Conservation (phyloP, 2,113 vertebrate genomes). For the Lampris megalopsis region DNA sequence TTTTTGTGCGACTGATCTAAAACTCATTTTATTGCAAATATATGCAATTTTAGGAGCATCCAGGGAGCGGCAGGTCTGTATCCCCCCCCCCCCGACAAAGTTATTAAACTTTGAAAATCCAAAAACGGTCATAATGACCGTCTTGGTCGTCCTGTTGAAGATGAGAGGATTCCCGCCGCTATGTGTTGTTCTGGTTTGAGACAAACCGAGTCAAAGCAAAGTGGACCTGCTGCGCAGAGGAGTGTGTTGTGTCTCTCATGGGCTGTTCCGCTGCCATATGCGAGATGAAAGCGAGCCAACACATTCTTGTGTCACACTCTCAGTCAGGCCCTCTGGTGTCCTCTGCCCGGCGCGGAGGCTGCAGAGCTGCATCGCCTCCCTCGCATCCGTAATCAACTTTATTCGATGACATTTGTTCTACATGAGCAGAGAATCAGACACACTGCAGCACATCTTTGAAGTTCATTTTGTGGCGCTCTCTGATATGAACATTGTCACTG, state of each 20-base stretch:
- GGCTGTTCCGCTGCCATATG: conserved; percentile 8
- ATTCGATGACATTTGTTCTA: conserved; percentile 42
- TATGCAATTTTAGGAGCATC: too few relatives aligned
- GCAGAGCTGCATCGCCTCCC: conserved; percentile 25
- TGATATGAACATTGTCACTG: conserved; percentile 42
- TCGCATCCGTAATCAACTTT: conserved; percentile 52
- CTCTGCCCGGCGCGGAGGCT: conserved; percentile 15
- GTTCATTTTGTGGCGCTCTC: conserved; percentile 49
- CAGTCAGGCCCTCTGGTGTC: conserved; percentile 27
- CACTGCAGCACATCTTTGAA: conserved; percentile 63
- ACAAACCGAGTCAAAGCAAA: too few relatives aligned
- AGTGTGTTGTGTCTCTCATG: background rate
- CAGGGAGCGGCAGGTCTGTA: too few relatives aligned
- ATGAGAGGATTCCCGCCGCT: too few relatives aligned
- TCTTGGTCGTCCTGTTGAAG: too few relatives aligned
- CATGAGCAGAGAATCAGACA: conserved; percentile 56
- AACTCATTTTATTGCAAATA: too few relatives aligned
- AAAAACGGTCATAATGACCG: too few relatives aligned
- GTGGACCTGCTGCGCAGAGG: too few relatives aligned
- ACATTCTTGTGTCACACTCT: conserved; percentile 1
- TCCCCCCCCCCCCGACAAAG: too few relatives aligned
- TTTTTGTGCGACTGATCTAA: too few relatives aligned
- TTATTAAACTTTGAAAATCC: too few relatives aligned
- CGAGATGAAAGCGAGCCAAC: conserved; percentile 15
- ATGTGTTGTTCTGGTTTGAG: too few relatives aligned